Conservation (phyloP, 2,113 vertebrate genomes). For the Penelope pileata region DNA sequence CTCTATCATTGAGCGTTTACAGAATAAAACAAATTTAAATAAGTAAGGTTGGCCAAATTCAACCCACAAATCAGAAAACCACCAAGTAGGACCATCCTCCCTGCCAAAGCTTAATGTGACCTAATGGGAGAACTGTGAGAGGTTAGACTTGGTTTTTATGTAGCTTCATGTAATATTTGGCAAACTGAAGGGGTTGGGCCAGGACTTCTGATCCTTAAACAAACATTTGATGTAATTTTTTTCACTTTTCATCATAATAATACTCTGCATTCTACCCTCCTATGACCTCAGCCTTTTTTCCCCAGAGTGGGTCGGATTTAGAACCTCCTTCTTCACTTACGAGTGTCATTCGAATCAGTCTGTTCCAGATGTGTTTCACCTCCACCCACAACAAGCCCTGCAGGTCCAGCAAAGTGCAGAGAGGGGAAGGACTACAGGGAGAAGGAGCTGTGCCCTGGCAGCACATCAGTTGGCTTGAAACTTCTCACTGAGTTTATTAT, state of each 20-base stretch:
- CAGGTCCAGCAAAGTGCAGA: slow-evolving; percentile 62
- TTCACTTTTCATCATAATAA: slow-evolving; percentile 68
- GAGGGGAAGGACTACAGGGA: slow-evolving; percentile 26
- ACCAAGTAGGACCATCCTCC: slow-evolving; percentile 73
- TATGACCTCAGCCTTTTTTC: slow-evolving; percentile 62
- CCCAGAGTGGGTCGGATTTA: slow-evolving; percentile 29
- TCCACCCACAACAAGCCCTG: slow-evolving; percentile 59
- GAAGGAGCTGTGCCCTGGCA: slow-evolving; percentile 68
- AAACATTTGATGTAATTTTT: slow-evolving; percentile 79
- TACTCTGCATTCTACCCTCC: slow-evolving; percentile 69
- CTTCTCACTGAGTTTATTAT: slow-evolving; percentile 67
- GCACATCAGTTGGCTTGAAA: slow-evolving; percentile 54
- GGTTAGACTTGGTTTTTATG: slow-evolving; percentile 78
- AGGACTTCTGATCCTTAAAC: slow-evolving; percentile 74
- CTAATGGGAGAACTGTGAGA: slow-evolving; percentile 79
- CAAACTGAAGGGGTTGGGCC: slow-evolving; percentile 66
- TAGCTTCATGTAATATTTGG: slow-evolving; percentile 77
- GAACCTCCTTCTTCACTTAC: slow-evolving; percentile 58
- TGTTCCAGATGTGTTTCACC: slow-evolving; percentile 63
- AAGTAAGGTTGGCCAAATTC: slow-evolving; percentile 76
- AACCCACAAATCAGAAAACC: slow-evolving; percentile 85
- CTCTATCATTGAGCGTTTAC: slow-evolving; percentile 77
- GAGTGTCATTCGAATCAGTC: slow-evolving; percentile 52
- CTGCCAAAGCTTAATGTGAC: slow-evolving; percentile 81
- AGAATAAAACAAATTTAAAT: slow-evolving; percentile 83